Percentiles rank a stretch among this genome's conserved stretches.
phyloP scores from a whole-genome alignment of 2,888 invertebrate species.

The Pardosa pseudoannulata region DNA sequence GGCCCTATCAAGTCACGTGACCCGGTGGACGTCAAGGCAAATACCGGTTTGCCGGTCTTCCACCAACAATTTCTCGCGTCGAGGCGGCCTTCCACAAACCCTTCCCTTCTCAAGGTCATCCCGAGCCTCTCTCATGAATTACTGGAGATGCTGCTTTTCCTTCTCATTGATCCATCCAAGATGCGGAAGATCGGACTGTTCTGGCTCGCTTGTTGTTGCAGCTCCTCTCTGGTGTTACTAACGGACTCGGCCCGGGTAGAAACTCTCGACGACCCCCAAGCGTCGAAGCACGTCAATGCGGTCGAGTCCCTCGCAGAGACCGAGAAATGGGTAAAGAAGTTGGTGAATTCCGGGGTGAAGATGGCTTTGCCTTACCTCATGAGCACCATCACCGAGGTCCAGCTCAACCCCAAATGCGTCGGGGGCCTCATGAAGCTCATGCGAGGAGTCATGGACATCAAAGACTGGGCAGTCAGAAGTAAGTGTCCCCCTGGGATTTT shows the following conservation, averaged over 20 bases:
- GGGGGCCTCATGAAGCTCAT: slow-evolving; percentile 36
- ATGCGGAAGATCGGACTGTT: slow-evolving; percentile 1
- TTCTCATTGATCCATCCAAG: background rate
- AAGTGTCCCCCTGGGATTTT: too few relatives aligned
- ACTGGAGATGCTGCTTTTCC: background rate
- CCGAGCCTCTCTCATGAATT: background rate
- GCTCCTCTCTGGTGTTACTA: background rate
- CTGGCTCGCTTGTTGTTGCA: background rate
- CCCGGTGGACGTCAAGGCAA: slow-evolving; percentile 66
- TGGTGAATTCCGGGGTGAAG: slow-evolving; percentile 60
- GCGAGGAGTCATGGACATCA: slow-evolving; percentile 57
- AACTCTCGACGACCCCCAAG: background rate
- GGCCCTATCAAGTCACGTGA: too few relatives aligned
- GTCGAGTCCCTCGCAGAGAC: slow-evolving; percentile 44
- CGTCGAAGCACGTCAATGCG: background rate
- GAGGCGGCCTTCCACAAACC: background rate
- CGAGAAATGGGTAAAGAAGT: slow-evolving; percentile 55
- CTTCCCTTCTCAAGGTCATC: background rate
- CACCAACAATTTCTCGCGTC: background rate
- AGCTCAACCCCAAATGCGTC: slow-evolving; percentile 23
- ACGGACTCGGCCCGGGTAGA: background rate
- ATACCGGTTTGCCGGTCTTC: slow-evolving; percentile 31
- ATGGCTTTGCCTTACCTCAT: slow-evolving; percentile 57
- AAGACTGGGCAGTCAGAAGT: slow-evolving; percentile 74
- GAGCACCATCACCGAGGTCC: slow-evolving; percentile 37